Evolutionary conservation across 1,140 invertebrate genomes (phyloP).

Genomic region (Procambarus virginalis): DNA sequence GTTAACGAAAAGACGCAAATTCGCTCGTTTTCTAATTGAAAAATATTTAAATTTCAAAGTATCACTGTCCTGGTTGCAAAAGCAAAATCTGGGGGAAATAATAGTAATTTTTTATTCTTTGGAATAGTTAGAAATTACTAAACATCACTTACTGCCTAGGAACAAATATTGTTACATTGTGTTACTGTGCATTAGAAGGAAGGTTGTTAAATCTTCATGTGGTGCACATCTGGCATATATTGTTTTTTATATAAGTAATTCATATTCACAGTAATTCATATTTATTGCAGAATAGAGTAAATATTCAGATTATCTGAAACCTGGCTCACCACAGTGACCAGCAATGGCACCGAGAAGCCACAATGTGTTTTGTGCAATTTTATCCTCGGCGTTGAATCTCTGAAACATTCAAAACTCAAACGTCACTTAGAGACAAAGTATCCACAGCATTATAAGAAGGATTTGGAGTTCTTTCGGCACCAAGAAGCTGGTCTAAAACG

Average conservation of each 20-base stretch:
- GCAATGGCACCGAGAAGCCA: constrained; percentile 46
- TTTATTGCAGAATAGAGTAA: background rate
- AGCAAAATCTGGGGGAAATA: too few relatives aligned
- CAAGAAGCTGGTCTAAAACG: constrained; percentile 27
- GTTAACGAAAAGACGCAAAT: too few relatives aligned
- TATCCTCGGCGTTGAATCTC: constrained; percentile 44
- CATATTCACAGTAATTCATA: background rate
- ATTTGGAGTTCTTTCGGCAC: constrained; percentile 51
- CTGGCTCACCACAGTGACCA: background rate
- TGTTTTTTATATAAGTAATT: background rate
- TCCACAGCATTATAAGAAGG: constrained; percentile 42
- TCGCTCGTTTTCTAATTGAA: too few relatives aligned
- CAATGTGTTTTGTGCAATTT: constrained; percentile 55
- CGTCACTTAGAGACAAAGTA: constrained; percentile 53
- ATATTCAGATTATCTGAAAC: background rate
- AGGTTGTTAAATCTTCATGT: too few relatives aligned
- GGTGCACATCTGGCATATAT: too few relatives aligned
- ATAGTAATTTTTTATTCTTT: too few relatives aligned
- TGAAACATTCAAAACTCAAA: constrained; percentile 56
- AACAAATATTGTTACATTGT: too few relatives aligned
- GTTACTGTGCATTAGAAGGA: too few relatives aligned
- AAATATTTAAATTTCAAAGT: too few relatives aligned
- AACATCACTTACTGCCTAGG: too few relatives aligned
- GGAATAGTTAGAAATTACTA: too few relatives aligned
- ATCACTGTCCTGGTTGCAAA: too few relatives aligned